A percentile compares a stretch with the other conserved stretches of the same genome.
Conservation (phyloP, 2,797 vertebrate genomes). For the Myotis myotis region DNA sequence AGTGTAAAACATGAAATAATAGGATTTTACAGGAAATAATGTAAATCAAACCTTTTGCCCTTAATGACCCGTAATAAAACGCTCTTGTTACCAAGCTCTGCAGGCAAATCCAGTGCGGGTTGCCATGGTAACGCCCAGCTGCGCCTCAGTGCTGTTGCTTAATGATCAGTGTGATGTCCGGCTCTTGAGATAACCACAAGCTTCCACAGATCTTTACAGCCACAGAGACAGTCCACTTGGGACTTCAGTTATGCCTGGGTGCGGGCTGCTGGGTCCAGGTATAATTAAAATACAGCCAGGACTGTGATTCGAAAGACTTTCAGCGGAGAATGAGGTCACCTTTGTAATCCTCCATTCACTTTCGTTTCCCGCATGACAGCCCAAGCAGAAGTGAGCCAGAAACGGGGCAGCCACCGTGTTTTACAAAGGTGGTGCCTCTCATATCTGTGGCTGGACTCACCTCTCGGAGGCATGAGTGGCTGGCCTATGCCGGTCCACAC, state of each 20-base stretch:
- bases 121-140: slow-evolving; percentile 68
- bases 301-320: slow-evolving; percentile 22
- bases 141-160: slow-evolving; percentile 42
- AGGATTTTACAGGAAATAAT: slow-evolving; percentile 67
- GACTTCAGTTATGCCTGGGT: slow-evolving; percentile 24
- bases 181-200: slow-evolving; percentile 60
- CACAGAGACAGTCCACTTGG: background rate
- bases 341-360: slow-evolving; percentile 36
- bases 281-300: slow-evolving; percentile 59
- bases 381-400: slow-evolving; percentile 13
- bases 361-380: slow-evolving; percentile 15
- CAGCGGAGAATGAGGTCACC: slow-evolving; percentile 50
- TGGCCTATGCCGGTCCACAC: background rate
- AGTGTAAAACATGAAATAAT: slow-evolving; percentile 62
- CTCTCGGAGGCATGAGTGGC: background rate
- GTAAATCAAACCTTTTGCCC: slow-evolving; percentile 71
- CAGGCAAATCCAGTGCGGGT: slow-evolving; percentile 6
- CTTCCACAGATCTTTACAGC: slow-evolving; percentile 64
- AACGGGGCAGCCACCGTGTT: background rate
- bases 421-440: background rate
- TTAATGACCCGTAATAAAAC: slow-evolving; percentile 74
- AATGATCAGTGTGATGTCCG: slow-evolving; percentile 72
- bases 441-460: background rate
- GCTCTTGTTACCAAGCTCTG: slow-evolving; percentile 62
- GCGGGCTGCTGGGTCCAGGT: slow-evolving; percentile 28